These are phyloP conservation scores for Pituophis catenifer DNA, from an alignment of 2,113 vertebrate genomes.

Conservation along the genomic window DNA sequence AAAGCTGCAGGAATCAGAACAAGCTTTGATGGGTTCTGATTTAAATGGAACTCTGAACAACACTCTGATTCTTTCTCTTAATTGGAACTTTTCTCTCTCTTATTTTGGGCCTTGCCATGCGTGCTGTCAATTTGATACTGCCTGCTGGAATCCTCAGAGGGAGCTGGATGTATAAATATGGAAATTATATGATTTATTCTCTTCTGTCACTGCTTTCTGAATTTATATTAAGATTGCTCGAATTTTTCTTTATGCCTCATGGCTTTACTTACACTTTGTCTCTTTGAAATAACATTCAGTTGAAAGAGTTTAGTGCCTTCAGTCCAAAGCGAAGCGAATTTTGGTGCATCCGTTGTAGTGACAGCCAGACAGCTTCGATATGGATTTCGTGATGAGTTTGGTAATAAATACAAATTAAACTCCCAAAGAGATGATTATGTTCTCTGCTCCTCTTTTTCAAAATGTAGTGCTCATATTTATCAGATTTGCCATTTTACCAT, in stretches of 20 bases:
- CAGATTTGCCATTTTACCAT: background rate
- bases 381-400: background rate
- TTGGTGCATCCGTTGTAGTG: background rate
- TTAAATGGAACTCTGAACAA: conserved; percentile 55
- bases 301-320: background rate
- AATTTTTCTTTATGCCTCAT: background rate
- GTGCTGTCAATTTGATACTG: background rate
- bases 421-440: background rate
- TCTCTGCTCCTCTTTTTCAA: background rate
- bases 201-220: conserved; percentile 27
- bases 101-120: conserved; percentile 47
- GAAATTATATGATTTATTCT: conserved; percentile 34
- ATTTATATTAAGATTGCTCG: conserved; percentile 32
- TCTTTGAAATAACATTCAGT: background rate
- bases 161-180: conserved; percentile 37
- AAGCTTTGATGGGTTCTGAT: conserved; percentile 43
- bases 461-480: background rate
- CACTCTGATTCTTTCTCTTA: conserved; percentile 51
- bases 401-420: background rate
- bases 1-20: conserved; percentile 45
- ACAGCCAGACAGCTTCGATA: background rate
- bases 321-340: background rate
- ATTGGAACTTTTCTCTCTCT: conserved; percentile 54
- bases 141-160: conserved; percentile 49
- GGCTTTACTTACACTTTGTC: background rate